These are phyloP conservation scores for Andrena cerasifolii DNA, from an alignment of 1,140 invertebrate species.

Conservation along the genomic window DNA sequence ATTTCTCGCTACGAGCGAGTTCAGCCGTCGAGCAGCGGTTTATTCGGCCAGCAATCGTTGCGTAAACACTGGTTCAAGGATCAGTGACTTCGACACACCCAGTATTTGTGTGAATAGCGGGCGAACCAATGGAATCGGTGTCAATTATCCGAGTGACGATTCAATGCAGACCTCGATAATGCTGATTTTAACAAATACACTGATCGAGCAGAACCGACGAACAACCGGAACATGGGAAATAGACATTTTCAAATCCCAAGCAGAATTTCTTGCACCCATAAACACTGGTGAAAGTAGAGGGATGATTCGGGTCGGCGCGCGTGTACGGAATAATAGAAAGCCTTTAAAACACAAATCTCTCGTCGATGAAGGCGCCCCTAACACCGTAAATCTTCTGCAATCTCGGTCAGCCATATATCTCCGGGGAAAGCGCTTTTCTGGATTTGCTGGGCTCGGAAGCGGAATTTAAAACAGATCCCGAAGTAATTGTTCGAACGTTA, in stretches of 20 bases:
- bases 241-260: too few relatives aligned
- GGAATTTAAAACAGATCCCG: conserved; percentile 63
- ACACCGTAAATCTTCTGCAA: conserved; percentile 51
- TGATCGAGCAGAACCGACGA: background rate
- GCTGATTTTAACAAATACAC: background rate
- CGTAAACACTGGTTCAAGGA: conserved; percentile 46
- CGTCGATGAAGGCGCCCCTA: conserved; percentile 43
- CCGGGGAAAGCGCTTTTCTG: conserved; percentile 30
- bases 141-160: conserved; percentile 3
- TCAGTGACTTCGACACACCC: conserved; percentile 53
- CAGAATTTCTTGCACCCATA: background rate
- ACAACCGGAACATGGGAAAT: too few relatives aligned
- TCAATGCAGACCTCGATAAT: accelerated
- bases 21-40: conserved; percentile 11
- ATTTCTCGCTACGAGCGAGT: background rate
- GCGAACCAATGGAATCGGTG: conserved; percentile 20
- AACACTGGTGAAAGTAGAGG: background rate
- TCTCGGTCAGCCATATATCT: conserved; percentile 60
- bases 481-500: conserved; percentile 45
- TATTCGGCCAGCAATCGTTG: conserved; percentile 42
- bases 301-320: too few relatives aligned
- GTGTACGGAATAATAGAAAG: conserved; percentile 33
- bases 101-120: conserved; percentile 40
- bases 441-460: conserved; percentile 43
- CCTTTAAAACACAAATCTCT: conserved; percentile 38